These are phyloP conservation scores for Xestobium rufovillosum DNA, from an alignment of 2,888 invertebrate species.

Conservation along the genomic window DNA sequence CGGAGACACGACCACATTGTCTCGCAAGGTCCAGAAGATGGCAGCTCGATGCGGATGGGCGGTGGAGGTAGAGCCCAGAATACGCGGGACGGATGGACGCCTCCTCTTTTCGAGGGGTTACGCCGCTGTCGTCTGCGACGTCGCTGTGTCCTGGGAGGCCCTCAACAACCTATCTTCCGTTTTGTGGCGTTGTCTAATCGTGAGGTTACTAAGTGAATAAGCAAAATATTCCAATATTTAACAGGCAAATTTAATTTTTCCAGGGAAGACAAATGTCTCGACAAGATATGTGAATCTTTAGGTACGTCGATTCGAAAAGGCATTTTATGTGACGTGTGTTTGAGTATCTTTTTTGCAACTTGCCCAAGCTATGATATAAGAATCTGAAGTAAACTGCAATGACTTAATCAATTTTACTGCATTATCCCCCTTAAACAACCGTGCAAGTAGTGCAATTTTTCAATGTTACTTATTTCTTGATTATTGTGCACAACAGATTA, in stretches of 20 bases:
- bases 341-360: conserved; percentile 12
- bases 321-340: conserved; percentile 13
- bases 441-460: conserved; percentile 1
- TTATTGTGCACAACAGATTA: neutral
- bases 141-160: conserved; percentile 17
- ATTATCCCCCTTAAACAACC: neutral
- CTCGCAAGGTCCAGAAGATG: neutral
- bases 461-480: neutral
- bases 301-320: conserved; percentile 13
- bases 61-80: conserved; percentile 12
- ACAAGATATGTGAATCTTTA: conserved; percentile 3
- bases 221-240: conserved; percentile 17
- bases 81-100: conserved; percentile 11
- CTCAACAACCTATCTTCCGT: conserved; percentile 12
- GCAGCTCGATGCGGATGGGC: conserved; percentile 11
- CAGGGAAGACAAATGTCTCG: conserved; percentile 14
- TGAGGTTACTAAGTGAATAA: conserved; percentile 15
- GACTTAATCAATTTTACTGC: neutral
- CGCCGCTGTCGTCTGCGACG: conserved; percentile 13
- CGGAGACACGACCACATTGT: conserved; percentile 14
- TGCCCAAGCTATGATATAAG: conserved; percentile 9
- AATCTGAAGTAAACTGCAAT: conserved; percentile 2
- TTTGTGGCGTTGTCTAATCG: conserved; percentile 16
- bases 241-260: conserved; percentile 16
- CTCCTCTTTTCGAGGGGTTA: conserved; percentile 9